Conservation (phyloP, 2,113 vertebrate species). For the Rattus rattus region DNA sequence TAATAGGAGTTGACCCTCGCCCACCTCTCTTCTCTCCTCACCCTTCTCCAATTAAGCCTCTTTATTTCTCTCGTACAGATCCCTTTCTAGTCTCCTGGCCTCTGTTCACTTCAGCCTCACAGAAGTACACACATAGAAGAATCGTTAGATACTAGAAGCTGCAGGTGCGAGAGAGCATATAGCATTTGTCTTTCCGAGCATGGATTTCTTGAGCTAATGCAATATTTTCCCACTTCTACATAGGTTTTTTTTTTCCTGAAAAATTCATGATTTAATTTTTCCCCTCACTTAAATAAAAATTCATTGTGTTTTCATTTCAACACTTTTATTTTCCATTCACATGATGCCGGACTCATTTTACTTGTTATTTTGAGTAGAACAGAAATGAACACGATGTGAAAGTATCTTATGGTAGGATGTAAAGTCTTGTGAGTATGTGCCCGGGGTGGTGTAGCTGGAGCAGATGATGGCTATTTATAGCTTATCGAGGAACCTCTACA, state of each 20-base stretch:
- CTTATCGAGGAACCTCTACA: not conserved
- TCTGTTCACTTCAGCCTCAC: not conserved
- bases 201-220: not conserved
- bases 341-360: too few relatives aligned
- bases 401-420: not conserved
- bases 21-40: not conserved
- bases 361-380: not conserved
- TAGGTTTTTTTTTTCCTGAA: not conserved
- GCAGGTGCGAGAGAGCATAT: not conserved
- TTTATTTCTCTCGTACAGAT: not conserved
- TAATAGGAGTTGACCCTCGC: not conserved
- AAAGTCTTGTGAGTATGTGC: not conserved
- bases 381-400: not conserved
- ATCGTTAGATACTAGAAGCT: not conserved
- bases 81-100: not conserved
- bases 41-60: not conserved
- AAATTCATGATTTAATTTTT: not conserved
- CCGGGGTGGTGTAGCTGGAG: not conserved
- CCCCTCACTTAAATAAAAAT: not conserved
- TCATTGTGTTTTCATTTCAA: not conserved
- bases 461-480: not conserved
- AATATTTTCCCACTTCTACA: not conserved
- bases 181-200: not conserved
- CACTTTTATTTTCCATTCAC: not conserved
- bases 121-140: not conserved